These are phyloP conservation scores for Aramus guarauna DNA, from an alignment of 2,113 vertebrate genomes.

Conservation along the genomic window DNA sequence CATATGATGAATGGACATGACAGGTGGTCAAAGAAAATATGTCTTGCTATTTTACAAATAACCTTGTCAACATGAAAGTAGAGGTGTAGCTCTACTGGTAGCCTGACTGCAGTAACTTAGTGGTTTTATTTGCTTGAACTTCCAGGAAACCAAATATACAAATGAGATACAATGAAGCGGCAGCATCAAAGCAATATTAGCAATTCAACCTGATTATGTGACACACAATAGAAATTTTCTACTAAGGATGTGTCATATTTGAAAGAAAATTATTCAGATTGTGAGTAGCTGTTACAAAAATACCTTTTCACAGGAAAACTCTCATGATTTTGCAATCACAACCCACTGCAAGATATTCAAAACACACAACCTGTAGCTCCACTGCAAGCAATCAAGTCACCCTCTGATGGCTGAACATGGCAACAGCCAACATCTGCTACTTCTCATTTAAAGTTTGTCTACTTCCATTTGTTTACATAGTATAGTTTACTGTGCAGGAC, in stretches of 20 bases:
- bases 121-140: constrained; percentile 42
- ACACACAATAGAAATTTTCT: background rate
- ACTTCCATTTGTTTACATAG: background rate
- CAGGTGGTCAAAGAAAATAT: constrained; percentile 76
- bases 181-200: background rate
- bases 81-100: constrained; percentile 38
- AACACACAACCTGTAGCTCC: background rate
- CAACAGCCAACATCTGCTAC: background rate
- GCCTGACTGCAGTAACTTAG: constrained; percentile 55
- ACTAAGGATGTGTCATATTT: background rate
- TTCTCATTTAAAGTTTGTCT: background rate
- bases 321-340: constrained; percentile 12
- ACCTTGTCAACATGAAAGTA: constrained; percentile 66
- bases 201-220: constrained; percentile 28
- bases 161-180: constrained; percentile 44
- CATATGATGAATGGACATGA: constrained; percentile 86
- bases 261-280: constrained; percentile 37
- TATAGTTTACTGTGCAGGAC: background rate
- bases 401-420: background rate
- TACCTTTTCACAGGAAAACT: background rate
- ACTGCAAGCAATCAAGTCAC: background rate
- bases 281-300: constrained; percentile 9
- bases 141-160: constrained; percentile 28
- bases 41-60: constrained; percentile 66
- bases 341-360: background rate